phyloP scores from a whole-genome alignment of 2,797 vertebrate species.

The Poecilia velifera region DNA sequence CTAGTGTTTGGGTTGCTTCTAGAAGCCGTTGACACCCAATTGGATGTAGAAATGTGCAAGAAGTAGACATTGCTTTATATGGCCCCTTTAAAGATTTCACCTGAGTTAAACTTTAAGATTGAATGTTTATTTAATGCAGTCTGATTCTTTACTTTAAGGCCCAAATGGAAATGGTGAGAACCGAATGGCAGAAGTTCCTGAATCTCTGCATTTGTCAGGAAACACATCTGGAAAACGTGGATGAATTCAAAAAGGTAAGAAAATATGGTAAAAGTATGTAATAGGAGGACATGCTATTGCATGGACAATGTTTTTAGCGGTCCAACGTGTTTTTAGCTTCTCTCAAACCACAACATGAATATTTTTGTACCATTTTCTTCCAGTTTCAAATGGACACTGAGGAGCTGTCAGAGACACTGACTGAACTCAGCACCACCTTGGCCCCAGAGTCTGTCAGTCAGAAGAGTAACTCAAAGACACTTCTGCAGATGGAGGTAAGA shows the following conservation, averaged over 20 bases:
- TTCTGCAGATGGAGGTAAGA: conserved; percentile 88
- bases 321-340: neutral
- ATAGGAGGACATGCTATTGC: neutral
- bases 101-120: neutral
- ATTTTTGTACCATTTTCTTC: neutral
- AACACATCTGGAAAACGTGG: conserved; percentile 89
- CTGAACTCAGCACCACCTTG: conserved; percentile 82
- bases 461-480: conserved; percentile 81
- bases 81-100: neutral
- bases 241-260: conserved; percentile 86
- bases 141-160: conserved; percentile 73
- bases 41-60: no score
- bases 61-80: no score
- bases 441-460: conserved; percentile 83
- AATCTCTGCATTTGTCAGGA: conserved; percentile 98
- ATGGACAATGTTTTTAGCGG: neutral
- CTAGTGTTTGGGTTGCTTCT: no score
- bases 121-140: neutral
- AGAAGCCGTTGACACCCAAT: no score
- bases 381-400: conserved; percentile 93
- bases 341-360: neutral
- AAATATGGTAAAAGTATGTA: neutral
- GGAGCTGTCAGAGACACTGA: conserved; percentile 81
- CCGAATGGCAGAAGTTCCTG: conserved; percentile 95
- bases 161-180: conserved; percentile 88